phyloP scores from a whole-genome alignment of 2,888 invertebrate genomes.

The Diaprepes abbreviatus region DNA sequence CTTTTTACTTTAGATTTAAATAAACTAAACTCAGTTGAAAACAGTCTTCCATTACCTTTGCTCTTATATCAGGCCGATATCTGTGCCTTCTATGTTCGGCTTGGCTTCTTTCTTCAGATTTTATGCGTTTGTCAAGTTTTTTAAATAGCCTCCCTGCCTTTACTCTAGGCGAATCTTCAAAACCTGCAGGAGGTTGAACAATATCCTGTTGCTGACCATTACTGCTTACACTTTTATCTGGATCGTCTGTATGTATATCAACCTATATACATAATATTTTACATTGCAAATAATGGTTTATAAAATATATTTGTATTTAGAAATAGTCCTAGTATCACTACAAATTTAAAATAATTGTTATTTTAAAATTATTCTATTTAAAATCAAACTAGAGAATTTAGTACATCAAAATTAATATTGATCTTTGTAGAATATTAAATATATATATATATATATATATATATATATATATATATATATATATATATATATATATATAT shows the following conservation, averaged over 20 bases:
- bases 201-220: constrained; percentile 71
- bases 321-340: no score
- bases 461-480: no score
- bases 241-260: constrained; percentile 65
- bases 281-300: no score
- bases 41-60: constrained; percentile 73
- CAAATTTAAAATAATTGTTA: no score
- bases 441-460: not conserved
- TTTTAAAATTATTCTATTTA: no score
- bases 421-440: not conserved
- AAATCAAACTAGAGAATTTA: no score
- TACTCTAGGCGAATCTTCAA: constrained; percentile 83
- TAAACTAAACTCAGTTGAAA: not conserved
- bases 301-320: no score
- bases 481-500: no score
- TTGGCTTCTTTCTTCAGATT: constrained; percentile 83
- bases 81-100: constrained; percentile 73
- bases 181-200: constrained; percentile 90
- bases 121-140: constrained; percentile 80
- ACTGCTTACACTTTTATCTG: constrained; percentile 57
- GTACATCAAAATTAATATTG: not conserved
- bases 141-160: constrained; percentile 77
- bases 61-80: constrained; percentile 81
- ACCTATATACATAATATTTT: constrained; percentile 61
- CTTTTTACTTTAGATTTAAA: no score